These are phyloP conservation scores for Callyntrura sp. DNA, from an alignment of 2,888 invertebrate species.

Conservation along the genomic window DNA sequence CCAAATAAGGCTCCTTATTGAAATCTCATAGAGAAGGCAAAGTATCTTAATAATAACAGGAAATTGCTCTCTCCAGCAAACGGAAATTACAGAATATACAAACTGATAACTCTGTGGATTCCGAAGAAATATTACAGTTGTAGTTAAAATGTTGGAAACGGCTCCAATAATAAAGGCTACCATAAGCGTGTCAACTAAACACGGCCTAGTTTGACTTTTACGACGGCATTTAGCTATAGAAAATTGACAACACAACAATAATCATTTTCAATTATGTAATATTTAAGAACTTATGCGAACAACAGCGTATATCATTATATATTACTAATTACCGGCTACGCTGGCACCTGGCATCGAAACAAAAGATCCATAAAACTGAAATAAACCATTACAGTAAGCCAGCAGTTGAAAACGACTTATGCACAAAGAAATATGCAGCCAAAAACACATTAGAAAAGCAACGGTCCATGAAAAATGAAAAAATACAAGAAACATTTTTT, in stretches of 20 bases:
- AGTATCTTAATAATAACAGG: neutral
- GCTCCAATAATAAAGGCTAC: conserved; percentile 37
- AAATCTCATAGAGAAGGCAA: conserved; percentile 22
- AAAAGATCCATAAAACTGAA: conserved; percentile 34
- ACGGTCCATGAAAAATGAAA: conserved; percentile 39
- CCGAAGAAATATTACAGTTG: neutral
- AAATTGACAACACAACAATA: neutral
- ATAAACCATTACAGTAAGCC: conserved; percentile 46
- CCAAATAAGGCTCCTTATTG: conserved; percentile 37
- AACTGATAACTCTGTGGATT: conserved; percentile 25
- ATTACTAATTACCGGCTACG: conserved; percentile 16
- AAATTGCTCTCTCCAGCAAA: conserved; percentile 20
- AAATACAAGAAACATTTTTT: conserved; percentile 44
- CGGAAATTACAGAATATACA: conserved; percentile 17
- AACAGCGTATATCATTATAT: too few relatives aligned
- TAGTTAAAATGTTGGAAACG: neutral
- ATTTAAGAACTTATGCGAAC: neutral
- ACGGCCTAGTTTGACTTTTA: conserved; percentile 4
- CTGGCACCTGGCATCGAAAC: conserved; percentile 44
- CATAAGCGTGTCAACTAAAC: conserved; percentile 11
- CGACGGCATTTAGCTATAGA: conserved; percentile 27
- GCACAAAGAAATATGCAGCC: conserved; percentile 36
- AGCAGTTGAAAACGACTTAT: conserved; percentile 16
- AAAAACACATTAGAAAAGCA: conserved; percentile 29
- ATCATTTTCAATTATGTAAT: neutral